Evolutionary conservation across 2,888 invertebrate species (phyloP).

Genomic region (Nematopogon swammerdamellus): DNA sequence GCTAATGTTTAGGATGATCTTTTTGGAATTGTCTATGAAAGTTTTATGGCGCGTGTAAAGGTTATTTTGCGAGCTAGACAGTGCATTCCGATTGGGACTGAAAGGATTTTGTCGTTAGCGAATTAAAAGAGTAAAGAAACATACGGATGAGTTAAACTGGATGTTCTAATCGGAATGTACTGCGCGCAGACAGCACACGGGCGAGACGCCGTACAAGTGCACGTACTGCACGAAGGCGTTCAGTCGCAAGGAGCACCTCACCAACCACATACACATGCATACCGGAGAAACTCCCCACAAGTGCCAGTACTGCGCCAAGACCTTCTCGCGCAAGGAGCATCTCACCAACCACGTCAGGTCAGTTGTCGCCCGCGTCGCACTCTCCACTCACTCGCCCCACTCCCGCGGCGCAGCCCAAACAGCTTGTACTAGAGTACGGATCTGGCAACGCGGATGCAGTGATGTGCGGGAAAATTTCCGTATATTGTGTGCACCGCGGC

Average conservation of each 20-base stretch:
- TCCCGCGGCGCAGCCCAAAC: too few species aligned
- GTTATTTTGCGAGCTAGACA: slow-evolving; percentile 9
- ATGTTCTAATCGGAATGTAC: slow-evolving; percentile 14
- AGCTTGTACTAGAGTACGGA: too few species aligned
- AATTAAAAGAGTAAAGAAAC: too few species aligned
- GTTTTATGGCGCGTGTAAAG: not conserved
- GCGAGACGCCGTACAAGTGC: slow-evolving; percentile 76
- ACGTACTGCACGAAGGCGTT: slow-evolving; percentile 61
- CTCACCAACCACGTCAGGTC: slow-evolving; percentile 64
- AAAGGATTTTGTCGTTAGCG: not conserved
- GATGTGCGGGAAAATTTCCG: too few species aligned
- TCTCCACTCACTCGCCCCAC: too few species aligned
- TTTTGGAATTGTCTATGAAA: too few species aligned
- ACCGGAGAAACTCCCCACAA: slow-evolving; percentile 71
- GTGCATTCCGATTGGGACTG: slow-evolving; percentile 16
- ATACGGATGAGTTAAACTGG: too few species aligned
- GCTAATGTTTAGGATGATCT: too few species aligned
- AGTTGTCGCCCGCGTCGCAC: too few species aligned
- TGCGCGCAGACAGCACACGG: slow-evolving; percentile 67
- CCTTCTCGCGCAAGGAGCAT: slow-evolving; percentile 71
- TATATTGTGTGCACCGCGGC: too few species aligned
- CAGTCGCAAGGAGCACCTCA: slow-evolving; percentile 83
- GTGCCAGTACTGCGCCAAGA: slow-evolving; percentile 70
- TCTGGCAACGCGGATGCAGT: too few species aligned
- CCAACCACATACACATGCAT: slow-evolving; percentile 79